Base-by-base conservation (phyloP, 2,888 invertebrate genomes). In the Zelleria hepariella region DNA sequence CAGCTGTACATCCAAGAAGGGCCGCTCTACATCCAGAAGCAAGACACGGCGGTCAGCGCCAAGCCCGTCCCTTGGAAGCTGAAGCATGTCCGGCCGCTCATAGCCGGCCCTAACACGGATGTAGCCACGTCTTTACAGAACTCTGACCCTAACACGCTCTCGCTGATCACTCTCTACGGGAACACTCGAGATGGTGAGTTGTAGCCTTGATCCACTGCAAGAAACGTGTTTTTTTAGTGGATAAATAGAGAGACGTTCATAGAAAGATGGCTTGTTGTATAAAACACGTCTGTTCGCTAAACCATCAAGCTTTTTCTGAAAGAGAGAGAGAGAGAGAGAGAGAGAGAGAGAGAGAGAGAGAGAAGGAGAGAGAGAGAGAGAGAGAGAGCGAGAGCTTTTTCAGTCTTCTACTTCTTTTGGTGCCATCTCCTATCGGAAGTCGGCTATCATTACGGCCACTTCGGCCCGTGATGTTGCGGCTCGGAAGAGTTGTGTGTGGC, bases 11-110 rank as follows among this genome's bases (percentile, higher is more conserved):
- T 94, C 59, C 94, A 94, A 79, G 94, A 94, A 68, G 80, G 82
- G 59, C 64, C 65, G 18, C 62, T 72, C 1, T 86, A 82, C 68
- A 66, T 76, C 0, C 73, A 73, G 7, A 82, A 80, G 62, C 51
- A 82, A 0, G 79, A 80, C 7, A 79, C 76, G 58, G 71, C 78
- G 0, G 74, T 80, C 3, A 66, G 76, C 0, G 62, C 74, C 0
- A 73, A 66, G 71, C 90, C 82, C 0, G 91, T 94, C 67, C 95
- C 95, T 0, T 96, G 95, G 95, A 92, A 92, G 68, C 92, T 95
- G 27, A 89, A 93, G 71, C 90, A 92, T 8, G 92, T 93, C 72
- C 69, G 91, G 72, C 84, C 90, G 58, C 64, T 79, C 64, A 56
- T 84, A 68, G 66, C 77, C 1, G 79, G 81, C 53, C 75, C 80